Conservation (phyloP, 2,113 vertebrate species). For the Motacilla alba region DNA sequence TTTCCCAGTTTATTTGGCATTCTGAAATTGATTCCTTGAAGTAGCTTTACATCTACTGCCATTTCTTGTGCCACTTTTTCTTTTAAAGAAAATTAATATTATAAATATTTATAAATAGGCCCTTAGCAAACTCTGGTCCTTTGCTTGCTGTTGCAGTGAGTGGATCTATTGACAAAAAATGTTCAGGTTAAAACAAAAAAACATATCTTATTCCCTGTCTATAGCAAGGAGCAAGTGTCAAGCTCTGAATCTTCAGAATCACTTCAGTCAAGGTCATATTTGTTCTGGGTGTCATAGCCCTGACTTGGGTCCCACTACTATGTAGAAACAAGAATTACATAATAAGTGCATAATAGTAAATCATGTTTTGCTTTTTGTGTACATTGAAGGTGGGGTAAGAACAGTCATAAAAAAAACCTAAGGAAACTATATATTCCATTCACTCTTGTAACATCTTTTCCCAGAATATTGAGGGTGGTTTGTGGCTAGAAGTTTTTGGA, state of each 20-base stretch:
- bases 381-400: background rate
- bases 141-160: background rate
- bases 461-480: background rate
- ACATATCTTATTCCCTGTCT: background rate
- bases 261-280: background rate
- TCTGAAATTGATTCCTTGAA: background rate
- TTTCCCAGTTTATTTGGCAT: background rate
- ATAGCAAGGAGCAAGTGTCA: accelerated
- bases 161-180: background rate
- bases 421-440: background rate
- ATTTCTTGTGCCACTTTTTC: background rate
- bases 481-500: background rate
- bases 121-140: background rate
- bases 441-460: background rate
- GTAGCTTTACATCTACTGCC: background rate
- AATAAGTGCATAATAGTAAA: background rate
- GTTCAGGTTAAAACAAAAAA: background rate
- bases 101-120: background rate
- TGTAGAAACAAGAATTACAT: background rate
- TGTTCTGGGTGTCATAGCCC: background rate
- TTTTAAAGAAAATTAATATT: background rate
- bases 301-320: background rate
- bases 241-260: background rate
- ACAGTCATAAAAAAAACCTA: background rate
- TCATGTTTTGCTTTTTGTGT: background rate